phyloP scores from a whole-genome alignment of 2,113 vertebrate genomes.

The Tychaedon coryphoeus region DNA sequence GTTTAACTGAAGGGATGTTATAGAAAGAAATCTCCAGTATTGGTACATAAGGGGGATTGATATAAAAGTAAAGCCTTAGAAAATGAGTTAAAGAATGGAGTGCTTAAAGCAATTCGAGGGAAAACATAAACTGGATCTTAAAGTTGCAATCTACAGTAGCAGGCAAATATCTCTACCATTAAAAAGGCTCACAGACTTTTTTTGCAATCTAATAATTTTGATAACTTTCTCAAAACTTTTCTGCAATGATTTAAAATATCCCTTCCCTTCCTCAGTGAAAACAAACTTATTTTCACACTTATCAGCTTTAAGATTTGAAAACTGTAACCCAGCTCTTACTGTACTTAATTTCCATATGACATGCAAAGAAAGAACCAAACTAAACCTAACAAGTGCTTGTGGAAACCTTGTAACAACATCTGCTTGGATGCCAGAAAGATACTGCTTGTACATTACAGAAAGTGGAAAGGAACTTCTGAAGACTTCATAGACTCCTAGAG shows the following conservation, averaged over 20 bases:
- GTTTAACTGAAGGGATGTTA: background rate
- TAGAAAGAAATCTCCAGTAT: background rate
- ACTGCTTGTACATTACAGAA: background rate
- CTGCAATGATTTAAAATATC: background rate
- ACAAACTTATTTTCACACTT: background rate
- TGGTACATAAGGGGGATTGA: background rate
- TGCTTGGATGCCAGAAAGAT: background rate
- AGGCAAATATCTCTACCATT: background rate
- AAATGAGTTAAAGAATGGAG: background rate
- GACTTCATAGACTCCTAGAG: background rate
- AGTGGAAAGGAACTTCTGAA: background rate
- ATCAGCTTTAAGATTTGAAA: background rate
- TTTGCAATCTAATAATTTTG: background rate
- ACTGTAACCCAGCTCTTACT: background rate
- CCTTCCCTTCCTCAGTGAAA: background rate
- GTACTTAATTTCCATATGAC: background rate
- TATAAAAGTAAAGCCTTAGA: background rate
- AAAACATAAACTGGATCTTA: background rate
- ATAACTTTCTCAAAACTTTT: background rate
- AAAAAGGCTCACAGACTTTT: background rate
- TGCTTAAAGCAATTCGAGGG: background rate
- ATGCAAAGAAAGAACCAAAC: background rate
- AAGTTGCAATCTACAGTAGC: background rate
- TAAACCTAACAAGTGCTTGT: background rate
- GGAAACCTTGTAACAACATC: background rate